Conservation (phyloP, 1,140 invertebrate genomes). For the Papilio helenus region DNA sequence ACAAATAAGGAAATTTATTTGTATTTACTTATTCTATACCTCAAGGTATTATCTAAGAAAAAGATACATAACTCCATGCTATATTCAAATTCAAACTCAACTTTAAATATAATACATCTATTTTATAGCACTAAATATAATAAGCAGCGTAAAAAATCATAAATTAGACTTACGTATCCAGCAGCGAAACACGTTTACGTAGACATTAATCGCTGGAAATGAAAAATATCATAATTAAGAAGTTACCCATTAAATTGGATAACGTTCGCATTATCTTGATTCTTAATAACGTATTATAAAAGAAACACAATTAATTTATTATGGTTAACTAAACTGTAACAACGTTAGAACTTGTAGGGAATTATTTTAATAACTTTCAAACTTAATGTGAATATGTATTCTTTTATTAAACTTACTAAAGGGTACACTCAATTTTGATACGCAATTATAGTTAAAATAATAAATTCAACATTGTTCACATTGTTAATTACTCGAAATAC, state of each 20-base stretch:
- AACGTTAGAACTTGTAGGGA: not conserved
- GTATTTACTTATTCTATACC: too few species aligned
- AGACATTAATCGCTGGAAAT: slow-evolving; percentile 21
- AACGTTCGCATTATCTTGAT: slow-evolving; percentile 16
- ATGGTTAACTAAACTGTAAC: not conserved
- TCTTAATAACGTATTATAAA: slow-evolving; percentile 18
- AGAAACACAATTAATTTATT: not conserved
- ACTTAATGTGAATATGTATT: too few species aligned
- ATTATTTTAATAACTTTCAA: not conserved
- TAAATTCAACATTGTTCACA: too few species aligned
- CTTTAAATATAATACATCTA: too few species aligned
- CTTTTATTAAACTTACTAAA: too few species aligned
- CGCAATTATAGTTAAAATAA: too few species aligned
- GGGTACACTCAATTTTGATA: too few species aligned
- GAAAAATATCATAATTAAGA: slow-evolving; percentile 29
- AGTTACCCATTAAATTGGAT: slow-evolving; percentile 18
- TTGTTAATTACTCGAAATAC: too few species aligned
- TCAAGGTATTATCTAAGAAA: too few species aligned
- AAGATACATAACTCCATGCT: too few species aligned
- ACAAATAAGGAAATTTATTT: too few species aligned
- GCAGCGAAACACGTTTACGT: slow-evolving; percentile 6
- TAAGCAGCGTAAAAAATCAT: not conserved
- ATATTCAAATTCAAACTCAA: too few species aligned
- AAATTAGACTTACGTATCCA: slow-evolving; percentile 32
- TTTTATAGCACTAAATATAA: slow-evolving; percentile 13